These are phyloP conservation scores for Oncorhynchus gorbuscha DNA, from an alignment of 2,113 vertebrate genomes.

Conservation along the genomic window DNA sequence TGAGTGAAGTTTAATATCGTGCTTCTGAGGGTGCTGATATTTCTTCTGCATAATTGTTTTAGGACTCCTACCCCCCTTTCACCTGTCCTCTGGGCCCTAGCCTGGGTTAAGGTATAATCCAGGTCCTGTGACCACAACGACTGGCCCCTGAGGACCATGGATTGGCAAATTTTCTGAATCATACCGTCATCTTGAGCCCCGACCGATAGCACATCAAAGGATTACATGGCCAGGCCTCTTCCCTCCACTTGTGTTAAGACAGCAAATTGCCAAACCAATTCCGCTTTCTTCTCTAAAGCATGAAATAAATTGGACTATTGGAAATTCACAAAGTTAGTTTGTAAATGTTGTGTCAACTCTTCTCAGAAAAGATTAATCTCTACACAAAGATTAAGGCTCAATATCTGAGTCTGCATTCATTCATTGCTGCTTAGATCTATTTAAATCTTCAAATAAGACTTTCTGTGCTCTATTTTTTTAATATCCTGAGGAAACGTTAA, in stretches of 20 bases:
- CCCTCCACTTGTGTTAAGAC: slow-evolving; percentile 5
- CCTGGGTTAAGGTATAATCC: slow-evolving; percentile 80
- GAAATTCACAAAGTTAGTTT: background rate
- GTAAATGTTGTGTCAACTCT: background rate
- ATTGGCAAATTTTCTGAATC: slow-evolving; percentile 76
- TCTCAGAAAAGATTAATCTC: background rate
- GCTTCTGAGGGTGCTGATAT: background rate
- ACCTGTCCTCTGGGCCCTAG: slow-evolving; percentile 68
- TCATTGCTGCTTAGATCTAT: slow-evolving; percentile 57
- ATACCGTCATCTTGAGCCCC: slow-evolving; percentile 61
- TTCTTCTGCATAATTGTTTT: slow-evolving; percentile 19
- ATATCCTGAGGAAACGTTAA: slow-evolving; percentile 57
- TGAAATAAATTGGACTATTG: too few relatives aligned
- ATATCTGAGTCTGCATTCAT: background rate
- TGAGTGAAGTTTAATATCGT: too few relatives aligned
- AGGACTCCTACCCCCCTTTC: slow-evolving; percentile 78
- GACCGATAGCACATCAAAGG: slow-evolving; percentile 62
- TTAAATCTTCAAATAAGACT: slow-evolving; percentile 63
- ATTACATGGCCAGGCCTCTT: slow-evolving; percentile 45
- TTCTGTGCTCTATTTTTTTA: slow-evolving; percentile 48
- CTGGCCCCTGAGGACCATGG: slow-evolving; percentile 70
- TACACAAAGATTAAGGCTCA: background rate
- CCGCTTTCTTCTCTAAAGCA: background rate
- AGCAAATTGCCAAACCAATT: slow-evolving; percentile 20
- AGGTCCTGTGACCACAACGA: slow-evolving; percentile 77